These are phyloP conservation scores for Florisuga fusca DNA, from an alignment of 2,797 vertebrate genomes.

Conservation along the genomic window DNA sequence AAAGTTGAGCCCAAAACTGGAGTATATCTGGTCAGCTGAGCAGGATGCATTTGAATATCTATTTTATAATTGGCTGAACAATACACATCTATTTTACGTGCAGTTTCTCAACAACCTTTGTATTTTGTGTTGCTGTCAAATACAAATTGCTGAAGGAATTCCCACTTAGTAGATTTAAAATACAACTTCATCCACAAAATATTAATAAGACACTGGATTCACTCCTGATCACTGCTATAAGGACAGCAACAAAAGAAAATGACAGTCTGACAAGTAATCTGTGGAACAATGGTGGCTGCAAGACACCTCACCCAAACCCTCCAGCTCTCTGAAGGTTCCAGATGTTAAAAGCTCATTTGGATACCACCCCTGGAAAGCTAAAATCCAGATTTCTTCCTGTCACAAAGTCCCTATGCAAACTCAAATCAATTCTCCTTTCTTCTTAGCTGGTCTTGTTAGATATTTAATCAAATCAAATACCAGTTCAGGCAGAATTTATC, in stretches of 20 bases:
- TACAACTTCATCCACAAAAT: not conserved
- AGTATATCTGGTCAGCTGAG: not conserved
- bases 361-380: not conserved
- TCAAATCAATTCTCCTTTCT: not conserved
- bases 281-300: rapidly evolving
- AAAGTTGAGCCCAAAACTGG: not conserved
- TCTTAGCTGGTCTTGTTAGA: not conserved
- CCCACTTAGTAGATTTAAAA: not conserved
- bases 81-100: not conserved
- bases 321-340: not conserved
- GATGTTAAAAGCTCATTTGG: not conserved
- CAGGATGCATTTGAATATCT: not conserved
- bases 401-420: not conserved
- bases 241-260: not conserved
- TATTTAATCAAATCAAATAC: not conserved
- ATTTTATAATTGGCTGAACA: not conserved
- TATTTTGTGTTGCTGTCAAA: not conserved
- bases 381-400: not conserved
- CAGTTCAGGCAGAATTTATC: not conserved
- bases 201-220: not conserved
- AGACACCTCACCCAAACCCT: not conserved
- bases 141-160: not conserved
- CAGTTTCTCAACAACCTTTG: not conserved
- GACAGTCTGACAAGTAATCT: not conserved
- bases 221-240: not conserved